These are phyloP conservation scores for Odontocolon sp. DNA, from an alignment of 2,888 invertebrate genomes.

Conservation along the genomic window DNA sequence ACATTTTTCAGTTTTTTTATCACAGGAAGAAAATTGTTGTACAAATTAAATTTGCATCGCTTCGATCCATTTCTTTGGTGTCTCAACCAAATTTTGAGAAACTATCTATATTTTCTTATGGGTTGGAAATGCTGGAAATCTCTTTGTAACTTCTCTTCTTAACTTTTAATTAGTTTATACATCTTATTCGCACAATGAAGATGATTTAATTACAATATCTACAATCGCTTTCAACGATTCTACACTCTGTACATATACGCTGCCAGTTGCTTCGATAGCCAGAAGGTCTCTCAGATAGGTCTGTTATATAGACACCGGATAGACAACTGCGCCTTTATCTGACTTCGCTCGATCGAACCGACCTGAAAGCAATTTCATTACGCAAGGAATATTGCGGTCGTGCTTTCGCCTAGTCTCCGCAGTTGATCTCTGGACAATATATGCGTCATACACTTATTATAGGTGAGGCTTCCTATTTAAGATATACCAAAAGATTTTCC, in stretches of 20 bases:
- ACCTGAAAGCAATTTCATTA: constrained; percentile 44
- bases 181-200: too few relatives aligned
- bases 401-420: constrained; percentile 18
- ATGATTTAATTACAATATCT: too few relatives aligned
- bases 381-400: constrained; percentile 36
- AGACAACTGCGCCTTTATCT: constrained; percentile 43
- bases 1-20: too few relatives aligned
- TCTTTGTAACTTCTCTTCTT: too few relatives aligned
- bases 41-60: too few relatives aligned
- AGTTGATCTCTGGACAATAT: constrained; percentile 5
- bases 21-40: too few relatives aligned
- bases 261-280: not conserved
- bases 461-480: constrained; percentile 3
- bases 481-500: not conserved
- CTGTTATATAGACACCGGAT: constrained; percentile 16
- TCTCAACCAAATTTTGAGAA: too few relatives aligned
- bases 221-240: too few relatives aligned
- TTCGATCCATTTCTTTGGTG: too few relatives aligned
- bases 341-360: constrained; percentile 24
- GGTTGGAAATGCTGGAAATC: too few relatives aligned
- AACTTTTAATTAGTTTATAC: too few relatives aligned
- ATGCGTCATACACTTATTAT: not conserved
- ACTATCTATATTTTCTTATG: too few relatives aligned
- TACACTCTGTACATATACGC: not conserved
- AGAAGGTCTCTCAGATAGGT: not conserved